These are phyloP conservation scores for Darevskia mixta DNA, from an alignment of 2,797 vertebrate genomes.

Conservation along the genomic window DNA sequence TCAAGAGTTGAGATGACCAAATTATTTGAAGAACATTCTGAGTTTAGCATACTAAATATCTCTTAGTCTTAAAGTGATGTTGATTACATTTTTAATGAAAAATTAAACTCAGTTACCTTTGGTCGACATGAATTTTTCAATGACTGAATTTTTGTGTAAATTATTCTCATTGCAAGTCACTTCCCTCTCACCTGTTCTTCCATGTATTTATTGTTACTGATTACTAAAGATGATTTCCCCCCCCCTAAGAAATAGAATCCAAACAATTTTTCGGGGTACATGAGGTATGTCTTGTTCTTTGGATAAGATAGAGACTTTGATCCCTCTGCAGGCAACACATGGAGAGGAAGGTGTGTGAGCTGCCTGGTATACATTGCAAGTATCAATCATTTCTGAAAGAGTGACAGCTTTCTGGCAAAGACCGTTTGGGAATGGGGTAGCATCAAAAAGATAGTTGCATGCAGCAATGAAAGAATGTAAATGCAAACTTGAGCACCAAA, in stretches of 20 bases:
- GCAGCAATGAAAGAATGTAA: neutral
- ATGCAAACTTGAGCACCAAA: neutral
- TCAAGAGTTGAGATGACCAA: neutral
- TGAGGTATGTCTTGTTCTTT: too few species aligned
- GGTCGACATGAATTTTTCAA: too few species aligned
- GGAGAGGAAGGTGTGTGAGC: neutral
- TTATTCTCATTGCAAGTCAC: neutral
- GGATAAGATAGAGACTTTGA: slow-evolving; percentile 1
- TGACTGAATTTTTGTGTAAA: neutral
- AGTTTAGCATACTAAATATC: neutral
- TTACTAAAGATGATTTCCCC: too few species aligned
- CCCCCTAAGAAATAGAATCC: neutral
- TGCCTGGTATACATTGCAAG: neutral
- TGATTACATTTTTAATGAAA: neutral
- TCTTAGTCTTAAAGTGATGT: neutral
- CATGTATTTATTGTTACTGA: neutral
- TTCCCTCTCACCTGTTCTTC: neutral
- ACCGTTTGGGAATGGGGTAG: neutral
- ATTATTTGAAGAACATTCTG: neutral
- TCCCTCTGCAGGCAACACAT: slow-evolving; percentile 22
- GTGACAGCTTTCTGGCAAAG: neutral
- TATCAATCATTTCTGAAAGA: neutral
- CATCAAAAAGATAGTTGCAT: neutral
- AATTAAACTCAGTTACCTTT: neutral
- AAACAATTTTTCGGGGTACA: neutral